A percentile compares a stretch with the other conserved stretches of the same genome.
Conservation (phyloP, 2,888 invertebrate species). For the Acrobasis consociella region DNA sequence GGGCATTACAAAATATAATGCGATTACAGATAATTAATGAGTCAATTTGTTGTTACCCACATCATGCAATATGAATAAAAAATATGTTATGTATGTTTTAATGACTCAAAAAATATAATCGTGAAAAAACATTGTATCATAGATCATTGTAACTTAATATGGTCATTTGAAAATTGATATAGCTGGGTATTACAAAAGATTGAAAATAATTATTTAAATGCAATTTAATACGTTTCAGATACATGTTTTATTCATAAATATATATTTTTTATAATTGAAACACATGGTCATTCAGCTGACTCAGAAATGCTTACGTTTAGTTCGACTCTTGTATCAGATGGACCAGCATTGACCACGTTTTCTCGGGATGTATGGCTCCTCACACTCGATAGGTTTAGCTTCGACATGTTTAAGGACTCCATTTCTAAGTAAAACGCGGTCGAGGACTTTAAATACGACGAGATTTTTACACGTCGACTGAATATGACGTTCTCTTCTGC, state of each 20-base stretch:
- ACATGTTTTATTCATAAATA: conserved; percentile 21
- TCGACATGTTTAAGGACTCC: conserved; percentile 75
- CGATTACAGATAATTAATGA: not conserved
- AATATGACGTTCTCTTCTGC: conserved; percentile 50
- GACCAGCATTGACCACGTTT: conserved; percentile 51
- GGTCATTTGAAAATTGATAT: not conserved
- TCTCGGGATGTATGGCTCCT: conserved; percentile 57
- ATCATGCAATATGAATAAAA: not conserved
- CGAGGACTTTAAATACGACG: conserved; percentile 46
- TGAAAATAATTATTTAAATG: not conserved
- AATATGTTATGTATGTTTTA: not conserved
- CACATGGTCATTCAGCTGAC: conserved; percentile 29
- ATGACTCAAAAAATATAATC: not conserved
- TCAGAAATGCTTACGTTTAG: conserved; percentile 53
- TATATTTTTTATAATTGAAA: conserved; percentile 2
- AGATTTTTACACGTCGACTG: conserved; percentile 72
- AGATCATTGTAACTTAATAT: not conserved
- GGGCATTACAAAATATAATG: not conserved
- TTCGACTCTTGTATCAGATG: conserved; percentile 55
- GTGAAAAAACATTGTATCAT: not conserved
- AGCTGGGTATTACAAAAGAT: not conserved
- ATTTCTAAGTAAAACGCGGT: conserved; percentile 50
- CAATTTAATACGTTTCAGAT: not conserved
- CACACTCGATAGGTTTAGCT: conserved; percentile 68
- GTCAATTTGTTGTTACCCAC: not conserved